Base-by-base conservation (phyloP, 2,113 vertebrate species). In the Motacilla tschutschensis region DNA sequence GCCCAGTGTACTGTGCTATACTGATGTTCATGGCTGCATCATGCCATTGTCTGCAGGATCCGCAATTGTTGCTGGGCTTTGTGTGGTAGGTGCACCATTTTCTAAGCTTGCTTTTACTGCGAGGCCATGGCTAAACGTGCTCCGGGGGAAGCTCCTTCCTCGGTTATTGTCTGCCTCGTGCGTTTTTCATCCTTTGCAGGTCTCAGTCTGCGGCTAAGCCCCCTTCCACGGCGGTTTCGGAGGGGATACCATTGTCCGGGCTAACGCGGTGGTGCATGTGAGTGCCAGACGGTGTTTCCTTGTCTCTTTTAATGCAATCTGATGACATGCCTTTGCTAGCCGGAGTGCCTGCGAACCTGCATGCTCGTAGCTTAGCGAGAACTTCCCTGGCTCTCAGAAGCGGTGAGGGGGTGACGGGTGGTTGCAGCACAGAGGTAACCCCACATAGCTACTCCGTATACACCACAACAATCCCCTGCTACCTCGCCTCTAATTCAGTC, bases 1-100 rank as follows among this genome's bases (percentile, higher is more conserved):
- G 29, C 91, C 83, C 83, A 26, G 15, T 51, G 76, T 57, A 64
- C 83, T 51, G 64, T 59, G 80, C 83, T 83, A 6, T 47, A 20
- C 87, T 66, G 92, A 17, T 77, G 88, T 1, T 81, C 88, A 74
- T 73, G 87, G 69, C 94, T 55, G 93, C 94, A 83, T 64, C 94
- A 50, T 91, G 87, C 80, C 88, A 91, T 94, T 94, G 90, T 94
- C 92, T 95, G 91, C 94, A 87, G 89, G 92, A 93, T 79, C 94
- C 80, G 89, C 91, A 88, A 69, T 87, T 83, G 78, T 83, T 88
- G 92, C 92, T 41, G 95, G 91, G 89, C 92, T 95, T 93, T 94
- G 83, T 82, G 83, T 83, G 94, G 94, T 94, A 95, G 94, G 92
- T 95, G 94, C 92, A 91, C 85, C 90, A 81, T 91, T 95, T 95